A percentile compares a stretch with the other conserved stretches of the same genome.
Evolutionary conservation across 2,888 invertebrate genomes (phyloP).

Genomic region (Apocheima hispidaria): DNA sequence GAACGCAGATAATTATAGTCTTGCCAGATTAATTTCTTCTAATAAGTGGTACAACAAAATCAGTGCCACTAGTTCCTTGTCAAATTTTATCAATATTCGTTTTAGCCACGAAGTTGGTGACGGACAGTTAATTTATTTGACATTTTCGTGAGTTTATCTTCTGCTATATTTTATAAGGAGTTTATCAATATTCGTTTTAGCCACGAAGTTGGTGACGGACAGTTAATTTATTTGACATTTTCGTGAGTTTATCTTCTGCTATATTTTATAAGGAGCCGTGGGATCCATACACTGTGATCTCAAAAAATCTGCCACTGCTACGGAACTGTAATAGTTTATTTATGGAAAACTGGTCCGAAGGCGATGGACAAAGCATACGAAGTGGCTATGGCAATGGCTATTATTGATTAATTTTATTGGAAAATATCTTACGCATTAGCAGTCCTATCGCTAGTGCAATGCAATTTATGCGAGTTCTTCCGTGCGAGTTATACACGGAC

Average conservation of each 20-base stretch:
- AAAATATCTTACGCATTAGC: background rate
- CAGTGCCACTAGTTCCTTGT: too few species aligned
- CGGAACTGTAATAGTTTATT: slow-evolving; percentile 46
- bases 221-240: background rate
- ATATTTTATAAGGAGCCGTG: slow-evolving; percentile 20
- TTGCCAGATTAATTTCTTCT: too few species aligned
- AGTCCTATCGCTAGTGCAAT: background rate
- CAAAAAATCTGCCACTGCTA: slow-evolving; percentile 48
- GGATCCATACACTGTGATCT: slow-evolving; percentile 18
- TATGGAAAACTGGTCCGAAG: slow-evolving; percentile 41
- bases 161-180: slow-evolving; percentile 13
- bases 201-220: background rate
- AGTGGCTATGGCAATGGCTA: slow-evolving; percentile 24
- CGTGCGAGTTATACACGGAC: too few species aligned
- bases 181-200: too few species aligned
- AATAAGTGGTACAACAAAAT: too few species aligned
- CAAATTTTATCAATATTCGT: background rate
- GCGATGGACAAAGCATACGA: slow-evolving; percentile 38
- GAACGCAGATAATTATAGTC: too few species aligned
- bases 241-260: slow-evolving; percentile 11
- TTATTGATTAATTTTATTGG: slow-evolving; percentile 19
- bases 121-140: background rate
- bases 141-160: slow-evolving; percentile 1
- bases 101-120: background rate
- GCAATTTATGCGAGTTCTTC: background rate